These are phyloP conservation scores for Blastobasis adustella DNA, from an alignment of 2,888 invertebrate genomes.

Conservation along the genomic window DNA sequence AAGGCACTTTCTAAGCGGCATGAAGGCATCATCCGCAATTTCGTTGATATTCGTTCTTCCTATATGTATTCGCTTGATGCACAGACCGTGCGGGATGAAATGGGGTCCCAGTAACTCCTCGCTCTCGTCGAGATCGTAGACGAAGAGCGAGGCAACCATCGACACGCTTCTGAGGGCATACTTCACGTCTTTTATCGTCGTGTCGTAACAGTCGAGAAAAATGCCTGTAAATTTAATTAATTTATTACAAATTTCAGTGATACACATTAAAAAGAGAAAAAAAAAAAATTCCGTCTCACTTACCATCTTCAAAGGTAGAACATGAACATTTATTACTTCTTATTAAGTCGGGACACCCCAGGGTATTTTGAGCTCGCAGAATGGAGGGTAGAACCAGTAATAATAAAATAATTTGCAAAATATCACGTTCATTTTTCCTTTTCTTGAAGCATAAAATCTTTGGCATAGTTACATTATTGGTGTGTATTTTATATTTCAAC, in stretches of 20 bases:
- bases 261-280: conserved; percentile 4
- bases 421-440: conserved; percentile 51
- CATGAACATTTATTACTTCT: conserved; percentile 89
- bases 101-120: conserved; percentile 84
- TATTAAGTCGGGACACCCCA: conserved; percentile 81
- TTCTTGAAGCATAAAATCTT: conserved; percentile 50
- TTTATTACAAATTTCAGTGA: conserved; percentile 2
- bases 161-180: conserved; percentile 81
- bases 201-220: conserved; percentile 90
- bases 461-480: conserved; percentile 70
- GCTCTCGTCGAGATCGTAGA: conserved; percentile 90
- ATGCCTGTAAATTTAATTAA: conserved; percentile 71
- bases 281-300: conserved; percentile 24
- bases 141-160: conserved; percentile 86
- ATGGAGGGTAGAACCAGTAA: conserved; percentile 58
- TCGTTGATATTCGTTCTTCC: conserved; percentile 83
- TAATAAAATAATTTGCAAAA: conserved; percentile 59
- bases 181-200: conserved; percentile 82
- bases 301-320: conserved; percentile 92
- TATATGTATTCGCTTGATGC: conserved; percentile 84
- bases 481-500: conserved; percentile 39
- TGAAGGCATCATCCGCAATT: conserved; percentile 81
- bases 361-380: conserved; percentile 68
- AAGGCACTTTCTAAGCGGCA: conserved; percentile 81
- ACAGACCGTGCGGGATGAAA: conserved; percentile 83